Base-by-base conservation (phyloP, 1,140 invertebrate species). In the Drosophila ficusphila region DNA sequence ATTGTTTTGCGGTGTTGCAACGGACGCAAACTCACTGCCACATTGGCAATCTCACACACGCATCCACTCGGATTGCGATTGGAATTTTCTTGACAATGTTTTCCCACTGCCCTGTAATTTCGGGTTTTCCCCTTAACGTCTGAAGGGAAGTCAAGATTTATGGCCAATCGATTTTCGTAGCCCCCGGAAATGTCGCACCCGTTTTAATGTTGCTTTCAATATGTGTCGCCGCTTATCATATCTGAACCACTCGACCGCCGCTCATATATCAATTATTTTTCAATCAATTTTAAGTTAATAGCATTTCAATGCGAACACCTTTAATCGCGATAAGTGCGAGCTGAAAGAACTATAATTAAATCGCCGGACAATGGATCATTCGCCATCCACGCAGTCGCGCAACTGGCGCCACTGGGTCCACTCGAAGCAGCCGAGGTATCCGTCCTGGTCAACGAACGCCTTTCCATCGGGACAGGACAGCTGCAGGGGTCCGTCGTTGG, bases 201-300 rank as follows among this genome's bases (percentile, higher is more conserved):
- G 12, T 41, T 23, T 23, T 9, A 38, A 38, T 25, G 34, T 34
- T 18, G 31, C 19, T 25, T 47, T 27, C 44, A 31, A 48, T 65
- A 38, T 27, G 41, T 65, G 33, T 62, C 62, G 19, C 6, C 11
- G 25, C 70, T 61, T 65, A 71, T 83, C 79, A 75, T 79, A 86
- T 86, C 76, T 14, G 33, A 16, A 11, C 53, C 53, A 49, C 46
- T 62, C 21, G 11, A 47, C 29, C 27, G 14, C 34, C 42, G 44
- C 38, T 54, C 34, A 56, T 52, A 21, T 54, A 56, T 85, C 60
- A 81, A 85, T 81, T 81, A 74, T 49, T 81, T 85, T 69, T n/a
- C 68, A 86, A 86, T 85, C 81, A 88, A 70, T 81, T 75, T 74
- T 21, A 74, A 86, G 49, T 73, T 73, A 76, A 81, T 76, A 65